Conservation (phyloP, 2,888 invertebrate genomes). For the Drepanosiphum platanoidis region DNA sequence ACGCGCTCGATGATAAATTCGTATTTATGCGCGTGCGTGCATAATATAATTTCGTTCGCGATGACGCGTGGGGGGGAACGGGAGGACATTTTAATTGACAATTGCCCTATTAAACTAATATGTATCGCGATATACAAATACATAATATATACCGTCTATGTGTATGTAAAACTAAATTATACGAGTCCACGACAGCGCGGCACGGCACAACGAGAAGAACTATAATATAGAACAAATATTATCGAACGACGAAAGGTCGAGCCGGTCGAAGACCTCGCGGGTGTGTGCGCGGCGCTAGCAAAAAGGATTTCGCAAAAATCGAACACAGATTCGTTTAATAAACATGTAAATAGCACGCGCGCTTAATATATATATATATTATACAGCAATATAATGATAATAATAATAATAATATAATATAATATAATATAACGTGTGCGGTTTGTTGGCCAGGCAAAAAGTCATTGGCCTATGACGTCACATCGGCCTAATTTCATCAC, state of each 20-base stretch:
- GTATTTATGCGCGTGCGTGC: no score
- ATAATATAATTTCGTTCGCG: conserved; percentile 20
- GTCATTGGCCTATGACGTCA: conserved; percentile 62
- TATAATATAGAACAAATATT: no score
- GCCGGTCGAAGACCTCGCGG: neutral
- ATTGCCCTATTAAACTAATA: conserved; percentile 47
- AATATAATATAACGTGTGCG: conserved; percentile 6
- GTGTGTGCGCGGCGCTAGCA: neutral
- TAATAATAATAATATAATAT: conserved; percentile 1
- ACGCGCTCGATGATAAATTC: conserved; percentile 15
- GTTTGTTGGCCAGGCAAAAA: conserved; percentile 53
- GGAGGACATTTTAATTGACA: conserved; percentile 17
- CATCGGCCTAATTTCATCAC: conserved; percentile 60
- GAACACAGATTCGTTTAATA: conserved; percentile 1
- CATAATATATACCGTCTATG: no score
- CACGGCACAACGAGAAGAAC: no score
- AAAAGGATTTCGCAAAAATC: conserved; percentile 19
- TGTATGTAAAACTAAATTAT: no score
- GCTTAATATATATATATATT: neutral
- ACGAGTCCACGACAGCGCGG: no score
- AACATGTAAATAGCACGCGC: neutral
- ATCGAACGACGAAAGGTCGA: neutral
- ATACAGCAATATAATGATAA: neutral
- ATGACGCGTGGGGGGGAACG: conserved; percentile 31
- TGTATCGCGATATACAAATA: no score